Base-by-base conservation (phyloP, 2,797 vertebrate species). In the Sebastes ruberrimus region DNA sequence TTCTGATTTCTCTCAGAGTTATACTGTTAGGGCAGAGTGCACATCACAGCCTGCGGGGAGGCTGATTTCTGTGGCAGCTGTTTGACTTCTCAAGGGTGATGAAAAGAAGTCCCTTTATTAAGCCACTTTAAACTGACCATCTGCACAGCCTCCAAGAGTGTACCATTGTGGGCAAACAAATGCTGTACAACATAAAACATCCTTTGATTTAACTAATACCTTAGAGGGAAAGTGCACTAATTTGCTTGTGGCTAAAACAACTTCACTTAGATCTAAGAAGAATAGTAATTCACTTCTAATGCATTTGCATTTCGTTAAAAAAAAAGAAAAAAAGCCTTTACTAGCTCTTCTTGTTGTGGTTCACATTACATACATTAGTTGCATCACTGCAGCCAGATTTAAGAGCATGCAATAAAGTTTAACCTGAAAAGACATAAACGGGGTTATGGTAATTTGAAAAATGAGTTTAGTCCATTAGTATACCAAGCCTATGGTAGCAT, bases 391-490 rank as follows among this genome's bases (percentile, higher is more conserved):
- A 84, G 83, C 33, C 82, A 64, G 74, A 86, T 89, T 87, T 87
- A 83, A 87, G 65, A 87, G 84, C 74, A 75, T 87, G 81, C 83
- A 84, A 86, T 92, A 85, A 86, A 87, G 71, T 86, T 81, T 77
- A 88, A 87, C 84, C 87, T 85, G 83, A 70, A 90, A 85, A 69
- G 83, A 85, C 88, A 86, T 10, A 38, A 86, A 87, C 75, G 53
- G 76, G 60, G 60, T 74, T 71, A 71, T 35, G 76, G 84, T 88
- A 83, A 92, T 93, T 81, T 88, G 22, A 86, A 77, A 89, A 89
- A 91, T 90, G 46, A 86, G 82, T 91, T 88, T 74, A 84, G 80
- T 74, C 77, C 80, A 94, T 94, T 94, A 93, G 92, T 91, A 94
- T 93, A 87, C 84, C 69, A 68, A 78, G 84, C 74, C 78, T 22